These are phyloP conservation scores for Melinopterus prodromus DNA, from an alignment of 2,888 invertebrate genomes.

Conservation along the genomic window DNA sequence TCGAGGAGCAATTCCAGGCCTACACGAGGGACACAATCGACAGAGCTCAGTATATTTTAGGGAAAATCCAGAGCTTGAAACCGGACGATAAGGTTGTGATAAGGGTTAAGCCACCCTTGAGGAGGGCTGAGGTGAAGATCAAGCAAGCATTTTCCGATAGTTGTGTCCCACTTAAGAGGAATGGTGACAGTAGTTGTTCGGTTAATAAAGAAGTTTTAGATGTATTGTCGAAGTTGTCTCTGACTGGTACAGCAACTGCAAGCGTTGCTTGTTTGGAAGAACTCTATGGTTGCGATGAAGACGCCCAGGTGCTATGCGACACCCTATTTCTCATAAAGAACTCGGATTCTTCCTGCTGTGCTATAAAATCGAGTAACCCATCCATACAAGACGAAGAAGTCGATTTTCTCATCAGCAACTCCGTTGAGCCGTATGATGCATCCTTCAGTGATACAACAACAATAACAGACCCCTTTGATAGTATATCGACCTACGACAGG, in stretches of 20 bases:
- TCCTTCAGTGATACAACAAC: not conserved
- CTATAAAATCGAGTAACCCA: not conserved
- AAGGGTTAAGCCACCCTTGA: not conserved
- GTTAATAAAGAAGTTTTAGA: slow-evolving; percentile 15
- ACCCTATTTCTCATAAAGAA: not conserved
- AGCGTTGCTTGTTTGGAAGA: slow-evolving; percentile 15
- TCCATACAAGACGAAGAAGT: not conserved
- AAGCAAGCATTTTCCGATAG: not conserved
- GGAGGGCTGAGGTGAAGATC: not conserved
- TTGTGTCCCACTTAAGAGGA: not conserved
- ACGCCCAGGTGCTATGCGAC: slow-evolving; percentile 8
- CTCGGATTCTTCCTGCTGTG: not conserved
- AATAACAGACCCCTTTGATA: not conserved
- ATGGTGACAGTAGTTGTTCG: not conserved
- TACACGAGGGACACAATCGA: not conserved
- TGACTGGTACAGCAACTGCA: slow-evolving; percentile 12
- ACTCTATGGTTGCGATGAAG: slow-evolving; percentile 11
- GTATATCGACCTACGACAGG: not conserved
- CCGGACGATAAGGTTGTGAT: not conserved
- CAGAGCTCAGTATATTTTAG: not conserved
- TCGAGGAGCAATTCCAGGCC: not conserved
- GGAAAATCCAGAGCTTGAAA: not conserved
- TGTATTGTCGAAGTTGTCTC: not conserved
- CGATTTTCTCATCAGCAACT: not conserved
- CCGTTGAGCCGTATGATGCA: not conserved